phyloP scores from a whole-genome alignment of 1,140 invertebrate genomes.

The Drosophila ironensis region DNA sequence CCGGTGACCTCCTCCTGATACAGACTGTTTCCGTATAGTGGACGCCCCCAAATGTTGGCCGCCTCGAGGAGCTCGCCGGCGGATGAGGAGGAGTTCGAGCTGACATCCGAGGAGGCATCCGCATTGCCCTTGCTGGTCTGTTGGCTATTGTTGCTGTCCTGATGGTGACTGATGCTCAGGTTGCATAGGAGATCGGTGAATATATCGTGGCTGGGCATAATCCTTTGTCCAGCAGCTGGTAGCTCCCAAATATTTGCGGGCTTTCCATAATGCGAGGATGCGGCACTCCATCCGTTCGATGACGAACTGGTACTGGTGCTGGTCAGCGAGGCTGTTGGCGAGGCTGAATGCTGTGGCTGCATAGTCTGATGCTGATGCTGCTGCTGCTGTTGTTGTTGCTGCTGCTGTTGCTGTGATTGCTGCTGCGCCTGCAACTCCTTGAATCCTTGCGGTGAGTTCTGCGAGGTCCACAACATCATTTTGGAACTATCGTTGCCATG shows the following conservation, averaged over 20 bases:
- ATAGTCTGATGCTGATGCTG: constrained; percentile 27
- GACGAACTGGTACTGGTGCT: constrained; percentile 52
- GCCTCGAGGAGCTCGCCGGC: constrained; percentile 54
- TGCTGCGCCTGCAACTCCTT: constrained; percentile 33
- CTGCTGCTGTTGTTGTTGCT: constrained; percentile 22
- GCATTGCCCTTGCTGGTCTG: constrained; percentile 22
- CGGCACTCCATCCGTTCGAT: constrained; percentile 34
- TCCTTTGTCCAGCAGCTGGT: constrained; percentile 29
- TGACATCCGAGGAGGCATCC: constrained; percentile 56
- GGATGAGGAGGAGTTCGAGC: constrained; percentile 68
- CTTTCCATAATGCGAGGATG: constrained; percentile 61
- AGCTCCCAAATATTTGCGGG: constrained; percentile 75
- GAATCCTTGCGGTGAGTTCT: constrained; percentile 70
- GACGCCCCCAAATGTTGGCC: constrained; percentile 54
- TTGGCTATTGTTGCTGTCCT: constrained; percentile 30
- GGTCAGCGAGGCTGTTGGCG: constrained; percentile 62
- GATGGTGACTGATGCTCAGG: constrained; percentile 51
- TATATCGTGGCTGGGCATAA: constrained; percentile 50
- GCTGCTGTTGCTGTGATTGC: background rate
- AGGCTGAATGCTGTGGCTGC: constrained; percentile 42
- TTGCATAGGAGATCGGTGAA: constrained; percentile 78
- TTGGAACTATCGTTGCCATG: constrained; percentile 71
- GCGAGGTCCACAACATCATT: constrained; percentile 64
- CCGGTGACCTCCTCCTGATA: constrained; percentile 55
- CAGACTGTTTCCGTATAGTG: constrained; percentile 22